phyloP scores from a whole-genome alignment of 2,888 invertebrate species.

The Fragum fragum region DNA sequence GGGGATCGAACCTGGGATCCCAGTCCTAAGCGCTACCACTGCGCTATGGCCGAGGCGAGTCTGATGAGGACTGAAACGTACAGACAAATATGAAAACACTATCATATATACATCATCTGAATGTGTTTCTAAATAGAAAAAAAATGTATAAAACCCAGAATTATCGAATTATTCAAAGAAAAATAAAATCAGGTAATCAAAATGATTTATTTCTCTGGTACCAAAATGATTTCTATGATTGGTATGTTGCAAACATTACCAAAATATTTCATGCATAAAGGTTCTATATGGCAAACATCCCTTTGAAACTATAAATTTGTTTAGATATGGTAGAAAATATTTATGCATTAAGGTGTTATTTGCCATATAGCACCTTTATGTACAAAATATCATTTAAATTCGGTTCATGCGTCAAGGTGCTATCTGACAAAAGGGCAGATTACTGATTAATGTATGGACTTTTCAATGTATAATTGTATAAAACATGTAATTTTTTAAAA shows the following conservation, averaged over 20 bases:
- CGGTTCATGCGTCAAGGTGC: too few relatives aligned
- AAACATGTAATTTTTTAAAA: neutral
- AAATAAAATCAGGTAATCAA: neutral
- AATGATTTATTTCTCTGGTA: neutral
- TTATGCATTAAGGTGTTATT: too few relatives aligned
- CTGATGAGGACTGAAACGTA: neutral
- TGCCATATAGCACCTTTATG: too few relatives aligned
- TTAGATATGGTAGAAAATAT: neutral
- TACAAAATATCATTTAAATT: too few relatives aligned
- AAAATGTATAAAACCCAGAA: neutral
- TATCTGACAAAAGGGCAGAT: constrained; percentile 7
- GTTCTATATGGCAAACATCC: constrained; percentile 27
- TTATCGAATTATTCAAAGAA: neutral
- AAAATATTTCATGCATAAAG: constrained; percentile 6
- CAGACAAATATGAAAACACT: neutral
- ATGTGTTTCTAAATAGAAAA: neutral
- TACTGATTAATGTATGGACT: neutral
- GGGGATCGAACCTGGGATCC: too few relatives aligned
- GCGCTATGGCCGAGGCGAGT: too few relatives aligned
- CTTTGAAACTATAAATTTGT: constrained; percentile 2
- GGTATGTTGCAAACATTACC: neutral
- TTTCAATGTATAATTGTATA: neutral
- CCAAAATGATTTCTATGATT: neutral
- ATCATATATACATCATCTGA: neutral
- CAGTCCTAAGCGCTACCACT: too few relatives aligned